These are phyloP conservation scores for Ivindomyrus marchei DNA, from an alignment of 2,113 vertebrate genomes.

Conservation along the genomic window DNA sequence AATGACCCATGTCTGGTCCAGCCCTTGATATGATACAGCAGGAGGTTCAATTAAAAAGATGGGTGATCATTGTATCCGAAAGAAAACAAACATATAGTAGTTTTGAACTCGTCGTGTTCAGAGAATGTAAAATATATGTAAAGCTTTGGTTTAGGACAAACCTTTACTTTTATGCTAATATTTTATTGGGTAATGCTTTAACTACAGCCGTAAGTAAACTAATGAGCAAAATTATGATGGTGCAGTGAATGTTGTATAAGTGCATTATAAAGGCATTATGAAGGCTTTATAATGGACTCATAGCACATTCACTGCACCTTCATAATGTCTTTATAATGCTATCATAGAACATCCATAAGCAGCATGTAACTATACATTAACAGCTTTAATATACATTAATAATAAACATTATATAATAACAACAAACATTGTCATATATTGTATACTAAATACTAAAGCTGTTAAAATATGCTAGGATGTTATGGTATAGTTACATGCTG, in stretches of 20 bases:
- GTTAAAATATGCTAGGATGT: neutral
- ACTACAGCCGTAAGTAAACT: neutral
- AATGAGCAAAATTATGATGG: neutral
- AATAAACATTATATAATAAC: neutral
- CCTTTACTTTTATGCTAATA: neutral
- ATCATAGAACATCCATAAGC: too few species aligned
- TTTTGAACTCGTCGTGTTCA: neutral
- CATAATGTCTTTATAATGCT: too few species aligned
- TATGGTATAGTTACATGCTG: too few species aligned
- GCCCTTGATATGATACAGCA: slow-evolving; percentile 57
- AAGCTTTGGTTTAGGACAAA: neutral
- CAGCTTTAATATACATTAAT: too few species aligned
- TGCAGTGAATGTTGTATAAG: neutral
- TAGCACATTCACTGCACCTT: neutral
- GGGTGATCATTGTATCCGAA: neutral
- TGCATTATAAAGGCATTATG: neutral
- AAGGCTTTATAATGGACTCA: neutral
- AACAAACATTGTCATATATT: neutral
- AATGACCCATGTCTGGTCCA: slow-evolving; percentile 81
- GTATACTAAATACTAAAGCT: too few species aligned
- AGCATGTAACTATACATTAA: too few species aligned
- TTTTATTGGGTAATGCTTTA: neutral
- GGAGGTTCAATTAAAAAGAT: neutral
- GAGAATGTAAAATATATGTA: neutral
- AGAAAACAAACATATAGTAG: neutral